Evolutionary conservation across 37 sponge, comb jelly and placozoan genomes (phyloP).

Genomic region (Haliclona indistincta): DNA sequence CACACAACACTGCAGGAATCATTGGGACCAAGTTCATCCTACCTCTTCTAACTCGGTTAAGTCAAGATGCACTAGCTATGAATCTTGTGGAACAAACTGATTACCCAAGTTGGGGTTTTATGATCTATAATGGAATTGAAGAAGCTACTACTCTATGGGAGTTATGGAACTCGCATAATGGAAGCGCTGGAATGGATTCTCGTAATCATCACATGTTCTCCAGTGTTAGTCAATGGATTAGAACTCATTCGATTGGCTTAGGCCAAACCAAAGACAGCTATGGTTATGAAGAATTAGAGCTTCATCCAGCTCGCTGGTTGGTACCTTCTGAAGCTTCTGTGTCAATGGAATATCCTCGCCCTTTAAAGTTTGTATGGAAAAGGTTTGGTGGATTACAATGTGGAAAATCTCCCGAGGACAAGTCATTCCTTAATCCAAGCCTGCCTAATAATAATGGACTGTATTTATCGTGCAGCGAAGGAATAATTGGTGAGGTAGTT

Average conservation of each 20-base stretch:
- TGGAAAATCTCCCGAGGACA: conserved; percentile 44
- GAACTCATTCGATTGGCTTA: conserved; percentile 50
- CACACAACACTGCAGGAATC: conserved; percentile 58
- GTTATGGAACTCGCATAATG: conserved; percentile 60
- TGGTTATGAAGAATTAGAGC: conserved; percentile 37
- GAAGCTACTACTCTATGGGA: conserved; percentile 77
- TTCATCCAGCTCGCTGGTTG: conserved; percentile 41
- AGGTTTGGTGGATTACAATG: conserved; percentile 46
- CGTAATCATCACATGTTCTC: conserved; percentile 87
- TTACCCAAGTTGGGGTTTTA: conserved; percentile 76
- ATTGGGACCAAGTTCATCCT: conserved; percentile 49
- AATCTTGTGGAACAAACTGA: conserved; percentile 50
- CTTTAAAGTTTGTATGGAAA: conserved; percentile 41
- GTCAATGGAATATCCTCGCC: conserved; percentile 32
- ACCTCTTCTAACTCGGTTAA: conserved; percentile 29
- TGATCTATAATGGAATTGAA: conserved; percentile 61
- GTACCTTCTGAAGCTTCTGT: conserved; percentile 38
- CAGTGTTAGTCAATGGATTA: conserved; percentile 64
- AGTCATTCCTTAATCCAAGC: conserved; percentile 9
- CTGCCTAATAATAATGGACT: conserved; percentile 22
- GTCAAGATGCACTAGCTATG: conserved; percentile 43
- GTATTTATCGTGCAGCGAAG: conserved; percentile 21
- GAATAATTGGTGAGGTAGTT: conserved; percentile 11
- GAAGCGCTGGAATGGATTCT: conserved; percentile 62
- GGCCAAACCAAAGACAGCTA: neutral